These are phyloP conservation scores for Cryptocheilus praepositus DNA, from an alignment of 2,888 invertebrate genomes.

Conservation along the genomic window DNA sequence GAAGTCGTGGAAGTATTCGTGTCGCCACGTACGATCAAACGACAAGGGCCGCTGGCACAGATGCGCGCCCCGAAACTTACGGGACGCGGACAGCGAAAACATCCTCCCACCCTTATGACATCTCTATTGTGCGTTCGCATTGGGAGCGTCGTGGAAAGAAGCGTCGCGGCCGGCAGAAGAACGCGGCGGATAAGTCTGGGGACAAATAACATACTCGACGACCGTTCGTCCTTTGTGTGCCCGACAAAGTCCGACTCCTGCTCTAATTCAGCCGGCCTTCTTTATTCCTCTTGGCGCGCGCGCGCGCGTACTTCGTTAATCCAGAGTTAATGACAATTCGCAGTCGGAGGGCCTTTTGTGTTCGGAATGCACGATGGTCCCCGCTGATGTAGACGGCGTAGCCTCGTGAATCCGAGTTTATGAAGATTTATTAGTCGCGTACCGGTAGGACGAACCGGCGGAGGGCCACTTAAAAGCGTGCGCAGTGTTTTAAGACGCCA, in stretches of 20 bases:
- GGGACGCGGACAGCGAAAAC: background rate
- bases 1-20: too few relatives aligned
- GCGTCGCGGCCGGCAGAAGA: background rate
- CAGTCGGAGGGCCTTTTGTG: background rate
- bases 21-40: too few relatives aligned
- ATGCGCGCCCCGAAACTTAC: background rate
- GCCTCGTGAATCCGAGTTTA: constrained; percentile 45
- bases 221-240: background rate
- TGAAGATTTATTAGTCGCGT: constrained; percentile 44
- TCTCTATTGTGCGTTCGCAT: constrained; percentile 5
- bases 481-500: background rate
- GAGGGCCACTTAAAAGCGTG: background rate
- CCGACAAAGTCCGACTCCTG: too few relatives aligned
- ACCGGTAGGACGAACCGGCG: constrained; percentile 22
- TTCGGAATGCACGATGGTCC: background rate
- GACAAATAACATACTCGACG: background rate
- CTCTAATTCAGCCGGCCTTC: background rate
- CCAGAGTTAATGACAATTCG: constrained; percentile 6
- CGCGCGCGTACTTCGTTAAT: constrained; percentile 5
- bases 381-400: constrained; percentile 12
- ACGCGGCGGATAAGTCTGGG: background rate
- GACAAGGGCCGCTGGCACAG: too few relatives aligned
- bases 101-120: background rate
- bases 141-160: too few relatives aligned
- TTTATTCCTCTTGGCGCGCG: background rate